Evolutionary conservation across 1,140 invertebrate species (phyloP), one percentile per base, ranked within the genome.

Genomic region (Oryzaephilus surinamensis): DNA sequence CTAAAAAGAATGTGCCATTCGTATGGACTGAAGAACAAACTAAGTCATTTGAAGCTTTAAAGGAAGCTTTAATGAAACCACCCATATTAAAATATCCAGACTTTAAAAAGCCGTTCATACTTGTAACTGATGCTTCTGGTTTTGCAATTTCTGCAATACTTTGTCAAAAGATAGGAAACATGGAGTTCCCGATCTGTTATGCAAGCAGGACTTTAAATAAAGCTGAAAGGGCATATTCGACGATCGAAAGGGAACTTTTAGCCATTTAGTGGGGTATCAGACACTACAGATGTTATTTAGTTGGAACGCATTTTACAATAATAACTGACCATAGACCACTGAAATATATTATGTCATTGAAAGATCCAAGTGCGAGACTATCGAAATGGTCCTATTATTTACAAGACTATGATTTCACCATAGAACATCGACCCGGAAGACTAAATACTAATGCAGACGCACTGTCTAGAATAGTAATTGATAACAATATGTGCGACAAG

Each of bases 181-280:
- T 34, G 5, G 54, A 55, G 38, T 14, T 29, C 10, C 37, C 48
- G 2, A 49, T 58, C 6, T 38, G 39, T 15, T 58, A 45, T 29
- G 38, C 31, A 14, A 63, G 62, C 35, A 18, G 57, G 14, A 37
- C 45, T 2, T 29, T 70, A 5, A 47, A 31, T n/a, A 30, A 33
- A 4, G 24, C 46, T 7, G 67, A 72, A 51, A 41, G 36, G 15
- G 62, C 62, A 24, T 71, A 61, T 30, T 44, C 35, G 2, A 53
- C 48, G 4, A 61, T 58, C 4, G 60, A 70, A 43, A 41, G 51
- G 33, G 64, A 69, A 57, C 52, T 46, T 32, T 45, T 70, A n/a
- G 65, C 62, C 2, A 47, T 70, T 11, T 28, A 69, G 2, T 58
- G 52, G 46, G 60, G 56, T 2, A 48, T 69, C 0, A 45, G 61